Evolutionary conservation across 2,113 vertebrate genomes (phyloP).

Genomic region (Eurystomus gularis): DNA sequence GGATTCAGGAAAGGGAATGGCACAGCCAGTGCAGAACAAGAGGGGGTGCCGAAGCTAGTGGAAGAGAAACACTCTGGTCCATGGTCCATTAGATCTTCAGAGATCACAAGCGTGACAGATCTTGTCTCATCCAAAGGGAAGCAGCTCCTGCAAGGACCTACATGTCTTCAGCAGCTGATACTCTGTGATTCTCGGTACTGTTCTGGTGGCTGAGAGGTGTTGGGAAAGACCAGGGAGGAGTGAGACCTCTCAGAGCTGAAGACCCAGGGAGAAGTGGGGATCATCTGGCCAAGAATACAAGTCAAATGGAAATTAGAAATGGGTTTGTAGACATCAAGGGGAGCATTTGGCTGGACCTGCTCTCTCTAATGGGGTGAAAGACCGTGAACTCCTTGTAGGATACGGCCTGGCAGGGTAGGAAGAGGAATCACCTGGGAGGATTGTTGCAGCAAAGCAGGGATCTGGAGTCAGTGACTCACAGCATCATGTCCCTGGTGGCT

Average conservation of each 20-base stretch:
- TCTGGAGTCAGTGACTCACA: not conserved
- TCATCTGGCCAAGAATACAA: not conserved
- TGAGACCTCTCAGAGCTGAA: not conserved
- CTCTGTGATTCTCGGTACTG: accelerated
- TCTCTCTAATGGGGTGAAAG: accelerated
- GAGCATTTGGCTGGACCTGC: accelerated
- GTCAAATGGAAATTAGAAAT: not conserved
- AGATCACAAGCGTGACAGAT: not conserved
- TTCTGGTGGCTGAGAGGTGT: not conserved
- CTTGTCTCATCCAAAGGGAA: not conserved
- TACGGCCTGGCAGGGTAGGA: not conserved
- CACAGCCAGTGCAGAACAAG: not conserved
- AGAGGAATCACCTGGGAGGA: not conserved
- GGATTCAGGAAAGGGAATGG: not conserved
- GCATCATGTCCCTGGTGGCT: not conserved
- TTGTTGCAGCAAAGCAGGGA: not conserved
- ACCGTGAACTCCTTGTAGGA: accelerated
- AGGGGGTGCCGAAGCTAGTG: not conserved
- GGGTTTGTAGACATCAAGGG: not conserved
- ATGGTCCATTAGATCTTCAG: not conserved
- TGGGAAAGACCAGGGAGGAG: not conserved
- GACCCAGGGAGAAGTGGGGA: not conserved
- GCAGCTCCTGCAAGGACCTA: not conserved
- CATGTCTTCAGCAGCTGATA: not conserved
- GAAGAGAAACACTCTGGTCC: not conserved